phyloP scores from a whole-genome alignment of 2,797 vertebrate genomes.

The Anomalospiza imberbis region DNA sequence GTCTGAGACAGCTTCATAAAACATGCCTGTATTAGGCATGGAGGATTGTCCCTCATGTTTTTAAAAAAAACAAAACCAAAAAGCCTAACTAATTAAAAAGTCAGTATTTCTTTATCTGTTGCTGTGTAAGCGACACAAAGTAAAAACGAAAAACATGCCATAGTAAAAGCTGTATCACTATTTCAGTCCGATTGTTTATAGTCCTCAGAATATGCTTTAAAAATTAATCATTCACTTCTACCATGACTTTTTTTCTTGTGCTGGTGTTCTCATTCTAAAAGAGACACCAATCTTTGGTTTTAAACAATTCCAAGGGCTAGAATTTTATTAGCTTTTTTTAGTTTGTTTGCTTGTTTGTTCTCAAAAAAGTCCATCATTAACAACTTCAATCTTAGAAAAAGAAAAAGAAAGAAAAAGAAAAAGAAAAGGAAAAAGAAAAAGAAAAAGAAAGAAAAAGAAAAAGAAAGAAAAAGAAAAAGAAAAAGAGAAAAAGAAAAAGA shows the following conservation, averaged over 20 bases:
- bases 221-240: background rate
- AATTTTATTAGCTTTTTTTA: background rate
- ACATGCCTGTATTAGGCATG: background rate
- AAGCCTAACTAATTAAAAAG: background rate
- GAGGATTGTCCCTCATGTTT: background rate
- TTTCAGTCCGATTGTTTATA: background rate
- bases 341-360: background rate
- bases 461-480: background rate
- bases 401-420: background rate
- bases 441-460: too few relatives aligned
- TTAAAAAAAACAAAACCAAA: too few relatives aligned
- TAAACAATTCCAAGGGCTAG: background rate
- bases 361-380: background rate
- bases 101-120: background rate
- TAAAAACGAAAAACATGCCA: too few relatives aligned
- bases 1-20: background rate
- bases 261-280: background rate
- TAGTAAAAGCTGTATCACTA: background rate
- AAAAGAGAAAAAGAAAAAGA: background rate
- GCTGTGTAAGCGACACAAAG: too few relatives aligned
- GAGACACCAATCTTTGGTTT: background rate
- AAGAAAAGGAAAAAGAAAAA: accelerated
- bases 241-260: background rate
- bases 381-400: background rate
- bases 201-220: background rate